Evolutionary conservation across 2,888 invertebrate species (phyloP), one percentile per base, ranked within the genome.

Genomic region (Agrilus biguttatus): DNA sequence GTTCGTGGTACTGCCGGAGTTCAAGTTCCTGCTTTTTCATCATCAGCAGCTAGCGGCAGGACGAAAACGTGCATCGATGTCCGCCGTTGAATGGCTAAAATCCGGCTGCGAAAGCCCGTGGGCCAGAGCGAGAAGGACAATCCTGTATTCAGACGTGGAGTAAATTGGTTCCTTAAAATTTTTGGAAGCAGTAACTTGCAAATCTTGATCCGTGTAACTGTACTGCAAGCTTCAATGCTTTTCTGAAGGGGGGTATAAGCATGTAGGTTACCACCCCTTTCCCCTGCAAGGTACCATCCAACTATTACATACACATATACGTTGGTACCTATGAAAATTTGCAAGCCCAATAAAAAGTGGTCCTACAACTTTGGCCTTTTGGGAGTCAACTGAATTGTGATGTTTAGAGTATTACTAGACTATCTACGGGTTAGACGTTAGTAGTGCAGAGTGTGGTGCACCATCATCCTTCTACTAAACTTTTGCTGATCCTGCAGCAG

Each of bases 331-430:
- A 72, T 72, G 73, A 72, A 28, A 28, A 72, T 73, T 72, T 70
- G 71, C 71, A 69, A 71, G 70, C 69, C 70, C 71, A 70, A 72
- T 72, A 72, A 73, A 73, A 73, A 73, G 73, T 70, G 71, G 73
- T 71, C 72, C 72, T 70, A 70, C 72, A 70, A 72, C 70, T 72
- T 71, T 71, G 71, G 65, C 64, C 63, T 60, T 62, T 60, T 57
- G 59, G 63, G 59, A 61, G 59, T 60, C 54, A 57, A 52, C 51
- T 57, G 56, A 59, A 61, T 57, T 61, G 59, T 59, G 57, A 60
- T 58, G 65, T 65, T 28, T 66, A 65, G 66, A 65, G 64, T 64
- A 64, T 65, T 65, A 60, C 65, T 66, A 66, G 65, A 65, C 63
- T 59, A 61, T 60, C 61, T 60, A 55, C 62, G 62, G 61, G 57